Conservation (phyloP, 2,113 vertebrate genomes). For the Ariopsis seemanni region DNA sequence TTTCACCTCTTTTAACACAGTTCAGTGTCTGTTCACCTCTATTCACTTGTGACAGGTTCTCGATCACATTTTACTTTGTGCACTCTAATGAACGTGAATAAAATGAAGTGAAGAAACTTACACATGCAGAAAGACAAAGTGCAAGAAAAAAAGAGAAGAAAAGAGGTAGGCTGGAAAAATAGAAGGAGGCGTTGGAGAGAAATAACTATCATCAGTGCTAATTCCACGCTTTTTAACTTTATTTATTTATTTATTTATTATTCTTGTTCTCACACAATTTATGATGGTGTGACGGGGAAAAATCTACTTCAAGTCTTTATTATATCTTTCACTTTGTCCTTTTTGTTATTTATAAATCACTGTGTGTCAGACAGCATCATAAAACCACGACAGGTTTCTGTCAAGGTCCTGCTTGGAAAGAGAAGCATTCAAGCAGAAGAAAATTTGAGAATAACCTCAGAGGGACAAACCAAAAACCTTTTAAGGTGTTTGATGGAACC, state of each 20-base stretch:
- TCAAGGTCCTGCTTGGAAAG: background rate
- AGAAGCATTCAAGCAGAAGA: background rate
- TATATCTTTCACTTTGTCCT: background rate
- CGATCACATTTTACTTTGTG: background rate
- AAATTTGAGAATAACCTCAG: background rate
- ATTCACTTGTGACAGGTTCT: background rate
- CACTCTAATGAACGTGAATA: background rate
- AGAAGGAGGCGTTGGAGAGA: background rate
- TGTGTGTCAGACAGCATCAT: too few species aligned
- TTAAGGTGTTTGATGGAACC: background rate
- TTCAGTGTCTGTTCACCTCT: background rate
- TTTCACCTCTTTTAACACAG: background rate
- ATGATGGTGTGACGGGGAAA: background rate
- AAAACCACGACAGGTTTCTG: background rate
- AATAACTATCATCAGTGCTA: background rate
- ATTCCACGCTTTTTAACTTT: background rate
- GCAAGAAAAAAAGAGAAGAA: background rate
- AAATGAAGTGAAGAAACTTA: background rate
- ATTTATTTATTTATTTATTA: background rate
- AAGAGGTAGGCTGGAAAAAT: background rate
- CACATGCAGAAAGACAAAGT: background rate
- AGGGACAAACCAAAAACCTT: background rate
- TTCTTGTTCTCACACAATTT: background rate
- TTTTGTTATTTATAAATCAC: background rate
- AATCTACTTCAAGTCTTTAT: background rate